These are phyloP conservation scores for Rhamnusium bicolor DNA, from an alignment of 2,888 invertebrate genomes.

Conservation along the genomic window DNA sequence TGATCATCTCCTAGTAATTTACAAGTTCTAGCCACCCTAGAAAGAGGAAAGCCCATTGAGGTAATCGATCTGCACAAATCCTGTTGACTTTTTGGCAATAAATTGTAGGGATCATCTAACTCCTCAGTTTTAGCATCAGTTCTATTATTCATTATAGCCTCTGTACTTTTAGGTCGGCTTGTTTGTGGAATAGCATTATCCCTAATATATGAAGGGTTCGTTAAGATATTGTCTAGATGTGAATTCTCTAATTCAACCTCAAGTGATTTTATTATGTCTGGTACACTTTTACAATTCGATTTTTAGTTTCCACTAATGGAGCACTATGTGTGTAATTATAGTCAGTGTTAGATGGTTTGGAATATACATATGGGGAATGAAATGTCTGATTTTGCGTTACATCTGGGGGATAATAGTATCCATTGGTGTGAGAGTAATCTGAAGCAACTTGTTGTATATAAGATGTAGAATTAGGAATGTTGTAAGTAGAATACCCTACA, in stretches of 20 bases:
- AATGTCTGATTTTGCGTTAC: constrained; percentile 33
- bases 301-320: constrained; percentile 32
- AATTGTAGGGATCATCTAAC: constrained; percentile 68
- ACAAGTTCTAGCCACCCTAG: constrained; percentile 87
- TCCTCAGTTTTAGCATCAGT: constrained; percentile 54
- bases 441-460: constrained; percentile 44
- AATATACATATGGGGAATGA: constrained; percentile 20
- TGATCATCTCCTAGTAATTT: constrained; percentile 85
- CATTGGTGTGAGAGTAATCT: constrained; percentile 49
- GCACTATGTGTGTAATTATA: constrained; percentile 20
- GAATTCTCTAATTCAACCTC: constrained; percentile 76
- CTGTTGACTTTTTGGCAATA: constrained; percentile 75
- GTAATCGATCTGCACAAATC: constrained; percentile 82
- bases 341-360: constrained; percentile 31
- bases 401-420: constrained; percentile 49
- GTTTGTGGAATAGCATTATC: constrained; percentile 36
- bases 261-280: constrained; percentile 83
- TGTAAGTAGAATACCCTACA: constrained; percentile 48
- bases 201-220: constrained; percentile 40
- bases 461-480: constrained; percentile 51
- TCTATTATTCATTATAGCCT: constrained; percentile 52
- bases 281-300: constrained; percentile 71
- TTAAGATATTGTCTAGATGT: constrained; percentile 58
- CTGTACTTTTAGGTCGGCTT: constrained; percentile 55
- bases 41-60: constrained; percentile 91